Conservation (phyloP, 2,888 invertebrate species). For the Cephus nigrinus region DNA sequence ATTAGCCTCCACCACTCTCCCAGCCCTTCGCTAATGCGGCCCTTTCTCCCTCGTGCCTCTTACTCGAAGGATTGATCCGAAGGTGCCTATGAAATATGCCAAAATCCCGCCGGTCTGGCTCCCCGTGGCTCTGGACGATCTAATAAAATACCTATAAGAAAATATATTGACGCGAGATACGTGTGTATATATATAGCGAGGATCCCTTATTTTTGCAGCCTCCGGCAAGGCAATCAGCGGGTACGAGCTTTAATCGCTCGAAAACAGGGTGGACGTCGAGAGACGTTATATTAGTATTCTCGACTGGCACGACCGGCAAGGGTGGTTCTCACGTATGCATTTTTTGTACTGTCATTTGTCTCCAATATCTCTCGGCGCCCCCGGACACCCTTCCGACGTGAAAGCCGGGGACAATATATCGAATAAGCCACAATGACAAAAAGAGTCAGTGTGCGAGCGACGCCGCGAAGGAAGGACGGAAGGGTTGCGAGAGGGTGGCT, state of each 20-base stretch:
- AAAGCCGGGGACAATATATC: slow-evolving; percentile 52
- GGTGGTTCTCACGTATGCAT: slow-evolving; percentile 56
- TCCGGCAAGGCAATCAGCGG: background rate
- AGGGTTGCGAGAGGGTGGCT: background rate
- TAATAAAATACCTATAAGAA: background rate
- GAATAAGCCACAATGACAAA: slow-evolving; percentile 64
- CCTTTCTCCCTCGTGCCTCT: slow-evolving; percentile 15
- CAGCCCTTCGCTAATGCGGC: slow-evolving; percentile 18
- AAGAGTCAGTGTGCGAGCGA: slow-evolving; percentile 52
- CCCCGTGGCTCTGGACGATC: background rate
- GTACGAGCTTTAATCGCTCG: slow-evolving; percentile 15
- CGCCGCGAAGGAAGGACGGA: slow-evolving; percentile 47
- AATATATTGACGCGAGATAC: background rate
- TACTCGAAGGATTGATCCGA: slow-evolving; percentile 12
- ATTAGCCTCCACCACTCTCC: slow-evolving; percentile 52
- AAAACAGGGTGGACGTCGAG: slow-evolving; percentile 26
- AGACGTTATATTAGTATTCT: slow-evolving; percentile 35
- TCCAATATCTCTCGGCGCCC: slow-evolving; percentile 61
- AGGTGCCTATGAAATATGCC: background rate
- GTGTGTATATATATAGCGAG: background rate
- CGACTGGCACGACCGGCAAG: slow-evolving; percentile 20
- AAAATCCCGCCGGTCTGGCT: background rate
- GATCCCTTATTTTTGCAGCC: slow-evolving; percentile 2
- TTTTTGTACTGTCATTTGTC: slow-evolving; percentile 65
- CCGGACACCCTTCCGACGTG: slow-evolving; percentile 18